phyloP scores from a whole-genome alignment of 1,140 invertebrate species.

The Gonioctena quinquepunctata region DNA sequence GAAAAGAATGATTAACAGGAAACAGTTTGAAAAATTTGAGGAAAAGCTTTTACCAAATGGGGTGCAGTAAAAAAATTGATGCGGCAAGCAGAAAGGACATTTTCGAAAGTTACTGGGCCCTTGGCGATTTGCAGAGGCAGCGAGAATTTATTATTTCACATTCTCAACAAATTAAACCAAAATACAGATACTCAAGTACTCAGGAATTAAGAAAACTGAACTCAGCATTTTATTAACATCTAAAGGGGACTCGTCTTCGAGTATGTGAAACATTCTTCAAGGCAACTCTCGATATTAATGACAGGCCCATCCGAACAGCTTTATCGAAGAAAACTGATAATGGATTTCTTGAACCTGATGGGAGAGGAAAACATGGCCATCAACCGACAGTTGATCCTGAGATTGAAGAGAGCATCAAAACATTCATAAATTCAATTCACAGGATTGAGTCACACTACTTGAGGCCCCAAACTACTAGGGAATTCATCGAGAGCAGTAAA shows the following conservation, averaged over 20 bases:
- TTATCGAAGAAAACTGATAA: neutral
- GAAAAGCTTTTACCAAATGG: too few species aligned
- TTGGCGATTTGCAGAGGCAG: too few species aligned
- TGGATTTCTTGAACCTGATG: constrained; percentile 1
- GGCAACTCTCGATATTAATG: constrained; percentile 24
- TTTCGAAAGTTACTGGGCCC: too few species aligned
- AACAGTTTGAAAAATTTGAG: too few species aligned
- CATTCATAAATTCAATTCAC: constrained; percentile 42
- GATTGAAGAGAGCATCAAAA: constrained; percentile 22
- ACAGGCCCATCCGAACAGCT: neutral
- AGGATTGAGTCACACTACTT: constrained; percentile 50
- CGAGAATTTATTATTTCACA: too few species aligned
- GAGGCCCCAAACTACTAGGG: constrained; percentile 35
- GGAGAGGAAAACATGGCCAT: too few species aligned
- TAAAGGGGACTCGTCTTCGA: constrained; percentile 13
- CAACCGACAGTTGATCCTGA: constrained; percentile 18
- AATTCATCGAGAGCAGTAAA: constrained; percentile 49
- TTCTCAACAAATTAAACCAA: too few species aligned
- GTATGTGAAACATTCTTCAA: constrained; percentile 33
- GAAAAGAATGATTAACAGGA: too few species aligned
- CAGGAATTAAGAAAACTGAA: constrained; percentile 3
- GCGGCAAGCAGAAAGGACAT: too few species aligned
- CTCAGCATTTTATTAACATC: constrained; percentile 25
- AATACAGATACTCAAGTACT: constrained; percentile 25
- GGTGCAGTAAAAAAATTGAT: too few species aligned